Percentiles rank a stretch among this genome's conserved stretches.
Conservation (phyloP, 2,797 vertebrate genomes). For the Trichosurus vulpecula region DNA sequence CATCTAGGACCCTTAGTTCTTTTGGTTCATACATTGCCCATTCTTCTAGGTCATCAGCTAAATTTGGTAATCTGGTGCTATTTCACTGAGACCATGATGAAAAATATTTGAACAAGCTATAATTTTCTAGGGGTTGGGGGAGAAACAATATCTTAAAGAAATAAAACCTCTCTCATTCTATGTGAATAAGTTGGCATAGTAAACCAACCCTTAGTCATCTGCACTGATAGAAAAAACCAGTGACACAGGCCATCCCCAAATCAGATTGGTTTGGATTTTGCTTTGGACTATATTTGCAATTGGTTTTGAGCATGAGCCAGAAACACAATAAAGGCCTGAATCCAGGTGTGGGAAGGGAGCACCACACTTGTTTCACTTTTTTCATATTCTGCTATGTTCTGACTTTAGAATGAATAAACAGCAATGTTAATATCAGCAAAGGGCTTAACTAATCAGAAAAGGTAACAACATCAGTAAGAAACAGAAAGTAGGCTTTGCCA, state of each 20-base stretch:
- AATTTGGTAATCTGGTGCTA: not conserved
- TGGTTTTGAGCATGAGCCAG: not conserved
- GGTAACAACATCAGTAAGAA: conserved; percentile 41
- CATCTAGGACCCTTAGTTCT: not conserved
- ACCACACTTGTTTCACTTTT: not conserved
- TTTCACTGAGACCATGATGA: not conserved
- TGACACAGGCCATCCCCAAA: not conserved
- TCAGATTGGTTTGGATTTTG: not conserved
- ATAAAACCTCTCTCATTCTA: not conserved
- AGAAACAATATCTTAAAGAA: not conserved
- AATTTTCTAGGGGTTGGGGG: not conserved
- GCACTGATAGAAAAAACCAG: not conserved
- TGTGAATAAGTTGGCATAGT: not conserved
- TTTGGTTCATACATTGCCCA: not conserved
- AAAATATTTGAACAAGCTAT: not conserved
- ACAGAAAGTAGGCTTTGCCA: conserved; percentile 8
- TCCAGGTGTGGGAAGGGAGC: not conserved
- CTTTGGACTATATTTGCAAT: not conserved
- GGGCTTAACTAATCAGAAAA: conserved; percentile 27
- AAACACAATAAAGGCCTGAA: not conserved
- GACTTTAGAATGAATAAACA: conserved; percentile 20
- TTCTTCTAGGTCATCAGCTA: not conserved
- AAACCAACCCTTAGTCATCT: not conserved
- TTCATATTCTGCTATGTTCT: not conserved
- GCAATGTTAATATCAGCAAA: conserved; percentile 33